phyloP scores from a whole-genome alignment of 2,113 vertebrate genomes.

The Lagenorhynchus albirostris region DNA sequence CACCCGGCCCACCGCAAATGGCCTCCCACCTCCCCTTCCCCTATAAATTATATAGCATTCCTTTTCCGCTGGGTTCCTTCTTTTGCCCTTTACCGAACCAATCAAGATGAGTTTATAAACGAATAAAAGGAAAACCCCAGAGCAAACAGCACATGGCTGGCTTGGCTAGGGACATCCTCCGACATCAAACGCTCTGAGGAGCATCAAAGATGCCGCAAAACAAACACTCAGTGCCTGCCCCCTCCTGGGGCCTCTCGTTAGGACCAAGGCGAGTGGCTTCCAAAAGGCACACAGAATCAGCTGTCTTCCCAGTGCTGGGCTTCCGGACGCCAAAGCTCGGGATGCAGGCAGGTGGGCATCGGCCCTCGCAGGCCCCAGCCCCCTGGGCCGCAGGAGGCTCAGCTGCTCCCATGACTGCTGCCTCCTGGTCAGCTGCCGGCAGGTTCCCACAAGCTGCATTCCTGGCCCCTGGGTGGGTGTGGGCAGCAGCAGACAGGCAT shows the following conservation, averaged over 20 bases:
- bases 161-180: background rate
- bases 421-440: constrained; percentile 23
- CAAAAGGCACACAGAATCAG: background rate
- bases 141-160: constrained; percentile 2
- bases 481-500: background rate
- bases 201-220: background rate
- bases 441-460: background rate
- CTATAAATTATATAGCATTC: background rate
- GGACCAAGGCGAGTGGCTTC: background rate
- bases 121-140: constrained; percentile 50
- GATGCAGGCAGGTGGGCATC: background rate
- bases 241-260: background rate
- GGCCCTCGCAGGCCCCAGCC: background rate
- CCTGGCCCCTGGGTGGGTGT: background rate
- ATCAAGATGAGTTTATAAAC: constrained; percentile 15
- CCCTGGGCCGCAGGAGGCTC: background rate
- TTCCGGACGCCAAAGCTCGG: background rate
- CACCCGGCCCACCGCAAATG: fast-evolving
- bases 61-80: background rate
- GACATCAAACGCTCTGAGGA: background rate
- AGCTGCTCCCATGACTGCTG: background rate
- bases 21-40: background rate
- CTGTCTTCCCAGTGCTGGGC: too few species aligned
- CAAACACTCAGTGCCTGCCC: fast-evolving
- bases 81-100: background rate